Conservation (phyloP, 1,140 invertebrate genomes). For the Drosophila tani region DNA sequence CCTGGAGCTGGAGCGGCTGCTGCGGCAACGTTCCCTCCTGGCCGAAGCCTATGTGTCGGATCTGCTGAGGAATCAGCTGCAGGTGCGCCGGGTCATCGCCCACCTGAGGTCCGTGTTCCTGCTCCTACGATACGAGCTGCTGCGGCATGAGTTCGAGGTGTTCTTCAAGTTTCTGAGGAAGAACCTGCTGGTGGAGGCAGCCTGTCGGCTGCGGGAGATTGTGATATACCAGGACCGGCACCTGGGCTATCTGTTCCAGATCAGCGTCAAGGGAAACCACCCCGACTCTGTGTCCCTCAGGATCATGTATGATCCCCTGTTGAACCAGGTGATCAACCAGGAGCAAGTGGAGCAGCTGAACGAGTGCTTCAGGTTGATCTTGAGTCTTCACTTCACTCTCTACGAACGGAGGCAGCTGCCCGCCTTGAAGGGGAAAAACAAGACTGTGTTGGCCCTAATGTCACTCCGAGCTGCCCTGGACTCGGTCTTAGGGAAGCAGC, state of each 20-base stretch:
- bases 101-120: slow-evolving; percentile 16
- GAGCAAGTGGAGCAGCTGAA: background rate
- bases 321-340: slow-evolving; percentile 8
- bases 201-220: background rate
- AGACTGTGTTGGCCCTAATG: background rate
- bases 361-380: background rate
- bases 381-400: background rate
- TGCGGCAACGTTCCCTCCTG: slow-evolving; percentile 13
- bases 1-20: background rate
- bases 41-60: slow-evolving; percentile 22
- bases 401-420: background rate
- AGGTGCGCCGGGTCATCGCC: background rate
- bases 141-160: background rate
- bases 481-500: background rate
- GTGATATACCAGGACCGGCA: background rate
- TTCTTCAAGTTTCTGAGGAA: slow-evolving; percentile 1
- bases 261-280: background rate
- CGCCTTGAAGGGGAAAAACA: background rate
- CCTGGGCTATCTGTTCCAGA: background rate
- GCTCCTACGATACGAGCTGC: background rate
- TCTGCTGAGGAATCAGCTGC: background rate
- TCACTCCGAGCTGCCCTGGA: background rate
- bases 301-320: background rate
- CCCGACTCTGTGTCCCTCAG: background rate
- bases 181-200: background rate